phyloP scores from a whole-genome alignment of 2,113 vertebrate genomes.

The Platysternon megacephalum region DNA sequence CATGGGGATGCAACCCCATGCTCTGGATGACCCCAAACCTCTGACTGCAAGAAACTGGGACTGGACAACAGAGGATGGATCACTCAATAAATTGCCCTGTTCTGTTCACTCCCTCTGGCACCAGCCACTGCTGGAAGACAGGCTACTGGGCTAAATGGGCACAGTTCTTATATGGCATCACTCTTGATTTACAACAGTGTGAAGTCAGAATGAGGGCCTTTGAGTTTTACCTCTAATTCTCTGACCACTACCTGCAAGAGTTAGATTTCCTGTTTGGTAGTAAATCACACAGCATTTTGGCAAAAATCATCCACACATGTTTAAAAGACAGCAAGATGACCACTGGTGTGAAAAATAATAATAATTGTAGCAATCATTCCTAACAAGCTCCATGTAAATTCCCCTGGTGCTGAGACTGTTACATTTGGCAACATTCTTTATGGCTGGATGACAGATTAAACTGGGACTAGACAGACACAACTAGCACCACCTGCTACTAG shows the following conservation, averaged over 20 bases:
- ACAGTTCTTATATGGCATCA: background rate
- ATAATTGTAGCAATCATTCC: background rate
- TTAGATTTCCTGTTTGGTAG: background rate
- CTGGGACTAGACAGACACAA: background rate
- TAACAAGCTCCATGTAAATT: background rate
- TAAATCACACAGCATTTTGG: background rate
- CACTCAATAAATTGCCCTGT: background rate
- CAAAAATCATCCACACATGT: background rate
- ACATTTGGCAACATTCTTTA: background rate
- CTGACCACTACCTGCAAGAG: background rate
- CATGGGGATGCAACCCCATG: background rate
- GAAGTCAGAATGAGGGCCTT: background rate
- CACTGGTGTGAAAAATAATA: background rate
- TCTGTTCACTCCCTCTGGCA: background rate
- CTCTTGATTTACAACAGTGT: background rate
- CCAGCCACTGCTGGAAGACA: background rate
- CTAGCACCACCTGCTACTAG: background rate
- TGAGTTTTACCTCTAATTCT: background rate
- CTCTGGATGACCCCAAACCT: background rate
- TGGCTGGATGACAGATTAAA: background rate
- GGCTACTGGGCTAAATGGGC: background rate
- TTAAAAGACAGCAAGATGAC: background rate
- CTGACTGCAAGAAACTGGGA: background rate
- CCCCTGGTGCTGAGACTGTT: background rate
- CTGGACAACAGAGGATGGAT: background rate